These are phyloP conservation scores for Cecropterus lyciades DNA, from an alignment of 1,140 invertebrate species.

Conservation along the genomic window DNA sequence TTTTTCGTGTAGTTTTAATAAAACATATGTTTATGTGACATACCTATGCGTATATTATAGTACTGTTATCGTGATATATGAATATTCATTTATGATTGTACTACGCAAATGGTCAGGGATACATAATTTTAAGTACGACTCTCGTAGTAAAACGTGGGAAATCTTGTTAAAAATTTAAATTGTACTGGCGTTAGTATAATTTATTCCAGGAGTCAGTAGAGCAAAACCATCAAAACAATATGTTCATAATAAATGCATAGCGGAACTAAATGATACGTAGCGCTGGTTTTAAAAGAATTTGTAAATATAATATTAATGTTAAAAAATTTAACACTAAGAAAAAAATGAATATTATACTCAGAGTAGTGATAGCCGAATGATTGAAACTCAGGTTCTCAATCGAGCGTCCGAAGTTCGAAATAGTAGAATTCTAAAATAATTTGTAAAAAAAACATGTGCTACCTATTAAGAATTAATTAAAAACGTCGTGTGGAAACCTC, in stretches of 20 bases:
- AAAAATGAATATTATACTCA: no score
- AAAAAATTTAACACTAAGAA: no score
- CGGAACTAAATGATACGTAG: slow-evolving; percentile 53
- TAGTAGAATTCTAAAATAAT: no score
- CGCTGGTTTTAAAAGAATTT: slow-evolving; percentile 11
- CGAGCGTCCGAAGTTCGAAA: no score
- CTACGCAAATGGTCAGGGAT: slow-evolving; percentile 5
- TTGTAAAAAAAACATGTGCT: no score
- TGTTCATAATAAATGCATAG: slow-evolving; percentile 38
- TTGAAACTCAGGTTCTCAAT: no score
- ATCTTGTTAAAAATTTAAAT: slow-evolving; percentile 28
- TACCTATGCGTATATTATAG: neutral
- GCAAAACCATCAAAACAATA: slow-evolving; percentile 71
- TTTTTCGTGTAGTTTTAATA: no score
- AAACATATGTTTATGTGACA: neutral
- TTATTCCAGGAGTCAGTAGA: slow-evolving; percentile 66
- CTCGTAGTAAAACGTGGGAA: slow-evolving; percentile 51
- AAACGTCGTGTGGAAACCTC: no score
- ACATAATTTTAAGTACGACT: slow-evolving; percentile 18
- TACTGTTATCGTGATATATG: neutral
- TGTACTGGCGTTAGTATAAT: slow-evolving; percentile 52
- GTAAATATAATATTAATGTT: no score
- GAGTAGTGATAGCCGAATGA: no score
- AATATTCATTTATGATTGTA: neutral
- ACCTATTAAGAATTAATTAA: no score